Base-by-base conservation (phyloP, 2,888 invertebrate species). In the Ectemnius cavifrons region DNA sequence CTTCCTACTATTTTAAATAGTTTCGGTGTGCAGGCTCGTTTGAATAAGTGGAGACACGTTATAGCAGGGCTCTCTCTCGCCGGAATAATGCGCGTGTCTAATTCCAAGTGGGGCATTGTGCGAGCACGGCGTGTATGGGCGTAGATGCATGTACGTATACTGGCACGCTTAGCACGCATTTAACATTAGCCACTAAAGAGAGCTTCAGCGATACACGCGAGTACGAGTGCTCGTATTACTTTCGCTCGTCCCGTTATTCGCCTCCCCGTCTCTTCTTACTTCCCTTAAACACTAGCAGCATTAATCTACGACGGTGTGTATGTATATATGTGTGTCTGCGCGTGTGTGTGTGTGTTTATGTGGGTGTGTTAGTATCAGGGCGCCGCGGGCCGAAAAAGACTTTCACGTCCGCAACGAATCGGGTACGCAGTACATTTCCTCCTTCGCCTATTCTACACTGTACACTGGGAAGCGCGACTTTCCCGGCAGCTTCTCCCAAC, bases 361-460 rank as follows among this genome's bases (percentile, higher is more conserved):
- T 77, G 75, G 67, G 77, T 65, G 69, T 71, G 66, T 70, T 67
- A 72, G 63, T 57, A 58, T 62, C 0, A 28, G 63, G 71, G 59
- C 16, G 16, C 52, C 14, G 65, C 75, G 63, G 66, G 75, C 62
- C 37, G 37, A 71, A 77, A 72, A 73, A 61, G 71, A 67, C 52
- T 49, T 63, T 67, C 45, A 68, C 63, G 65, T 28, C 71, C 45
- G 64, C 58, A 46, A 20, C 28, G 64, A 28, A 16, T 27, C 58
- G 49, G 61, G 57, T 59, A 59, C 58, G 63, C 14, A 37, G 37
- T 37, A 37, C 37, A 37, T 37, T 37, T 37, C 37, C 37, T 37
- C 37, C 37, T 37, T 28, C 67, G 73, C 65, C 37, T 83, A 83
- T 81, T 77, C 83, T 83, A 83, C 73, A 77, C 80, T 83, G 83